A percentile compares a stretch with the other conserved stretches of the same genome.
These are phyloP conservation scores for Salvelinus alpinus DNA, from an alignment of 2,113 vertebrate species.

Conservation along the genomic window DNA sequence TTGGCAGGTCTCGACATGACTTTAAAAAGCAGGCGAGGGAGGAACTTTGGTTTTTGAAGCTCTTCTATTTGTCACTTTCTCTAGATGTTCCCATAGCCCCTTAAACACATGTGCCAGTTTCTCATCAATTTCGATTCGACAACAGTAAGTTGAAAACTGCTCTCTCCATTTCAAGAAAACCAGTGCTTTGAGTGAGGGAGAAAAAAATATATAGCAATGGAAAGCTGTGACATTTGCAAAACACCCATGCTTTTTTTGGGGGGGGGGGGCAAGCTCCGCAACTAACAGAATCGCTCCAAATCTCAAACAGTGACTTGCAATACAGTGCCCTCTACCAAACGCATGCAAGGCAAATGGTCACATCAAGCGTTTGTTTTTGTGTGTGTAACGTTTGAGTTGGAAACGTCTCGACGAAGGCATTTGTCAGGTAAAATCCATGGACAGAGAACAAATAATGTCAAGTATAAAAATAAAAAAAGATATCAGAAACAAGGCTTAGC, in stretches of 20 bases:
- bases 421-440: slow-evolving; percentile 75
- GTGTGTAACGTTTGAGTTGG: slow-evolving; percentile 66
- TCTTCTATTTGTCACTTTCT: slow-evolving; percentile 73
- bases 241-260: slow-evolving; percentile 63
- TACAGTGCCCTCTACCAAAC: slow-evolving; percentile 86
- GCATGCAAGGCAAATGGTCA: slow-evolving; percentile 85
- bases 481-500: slow-evolving; percentile 81
- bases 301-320: slow-evolving; percentile 75
- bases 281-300: slow-evolving; percentile 69
- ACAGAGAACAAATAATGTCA: slow-evolving; percentile 88
- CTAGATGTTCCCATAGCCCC: slow-evolving; percentile 77
- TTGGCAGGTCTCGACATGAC: slow-evolving; percentile 96
- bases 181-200: slow-evolving; percentile 62
- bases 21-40: slow-evolving; percentile 87
- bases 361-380: slow-evolving; percentile 77
- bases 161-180: slow-evolving; percentile 92
- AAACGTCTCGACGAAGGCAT: slow-evolving; percentile 87
- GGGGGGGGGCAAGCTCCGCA: slow-evolving; percentile 60
- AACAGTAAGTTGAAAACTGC: slow-evolving; percentile 86
- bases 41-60: slow-evolving; percentile 84
- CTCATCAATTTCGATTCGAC: slow-evolving; percentile 91
- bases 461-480: slow-evolving; percentile 49
- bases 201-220: slow-evolving; percentile 42
- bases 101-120: slow-evolving; percentile 93
- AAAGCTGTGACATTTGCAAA: slow-evolving; percentile 61